Evolutionary conservation across 37 sponge, comb jelly and placozoan species (phyloP), one percentile per base, ranked within the genome.

Genomic region (Crambe crambe): DNA sequence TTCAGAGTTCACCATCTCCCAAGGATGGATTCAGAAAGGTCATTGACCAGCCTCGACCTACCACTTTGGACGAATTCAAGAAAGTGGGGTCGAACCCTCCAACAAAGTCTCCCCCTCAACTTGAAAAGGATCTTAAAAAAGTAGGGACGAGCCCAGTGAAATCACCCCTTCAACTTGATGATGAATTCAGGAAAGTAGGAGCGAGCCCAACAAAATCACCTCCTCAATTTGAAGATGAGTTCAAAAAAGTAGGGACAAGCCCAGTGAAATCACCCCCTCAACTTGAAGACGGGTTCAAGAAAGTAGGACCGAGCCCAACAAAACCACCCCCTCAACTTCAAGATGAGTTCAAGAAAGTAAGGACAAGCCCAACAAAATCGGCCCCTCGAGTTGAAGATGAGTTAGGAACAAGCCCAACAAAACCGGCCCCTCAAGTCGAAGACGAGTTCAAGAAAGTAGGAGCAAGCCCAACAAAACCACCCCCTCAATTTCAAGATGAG

Each of bases 31-130:
- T 54, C 56, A 12, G 56, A 12, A 54, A 54, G 56, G 56, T 54
- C 18, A 12, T 20, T 18, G 17, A 12, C 56, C 12, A 54, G 18
- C 56, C 56, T 18, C 12, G 4, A 18, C 63, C 63, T 30, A 8
- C 63, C 63, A 5, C 63, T 23, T 62, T 8, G 63, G 63, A 62
- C 25, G 63, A 62, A 62, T 62, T 62, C 63, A 23, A 27, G 26
- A 62, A 62, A 20, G 63, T 62, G 26, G 6, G 30, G 6, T 27
- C 63, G 6, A 8, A 62, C 26, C 63, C 63, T 12, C 10, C 6
- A 12, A 47, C 51, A 12, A n/a, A n/a, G n/a, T n/a, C n/a, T n/a
- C n/a, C n/a, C n/a, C n/a, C n/a, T n/a, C n/a, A n/a, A n/a, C n/a
- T n/a, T n/a, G 59, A 12, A 26, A 26, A 58, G 3, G 59, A 4